phyloP scores from a whole-genome alignment of 2,113 vertebrate genomes.

The Halichoeres trimaculatus region DNA sequence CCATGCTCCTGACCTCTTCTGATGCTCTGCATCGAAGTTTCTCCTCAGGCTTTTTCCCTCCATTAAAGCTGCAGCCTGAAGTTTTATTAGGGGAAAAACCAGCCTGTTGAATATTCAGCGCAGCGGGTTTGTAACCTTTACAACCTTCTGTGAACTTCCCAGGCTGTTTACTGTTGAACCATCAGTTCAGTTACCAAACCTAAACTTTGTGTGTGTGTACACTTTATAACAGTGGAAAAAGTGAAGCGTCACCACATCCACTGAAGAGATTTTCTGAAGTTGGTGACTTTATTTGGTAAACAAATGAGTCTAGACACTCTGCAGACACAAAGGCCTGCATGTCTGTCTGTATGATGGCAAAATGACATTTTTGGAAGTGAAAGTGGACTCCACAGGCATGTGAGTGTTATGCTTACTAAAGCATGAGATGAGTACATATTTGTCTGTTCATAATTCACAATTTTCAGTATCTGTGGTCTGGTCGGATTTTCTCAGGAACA shows the following conservation, averaged over 20 bases:
- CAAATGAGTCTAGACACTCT: constrained; percentile 6
- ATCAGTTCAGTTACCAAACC: constrained; percentile 1
- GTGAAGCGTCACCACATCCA: constrained; percentile 39
- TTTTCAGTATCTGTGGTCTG: too few species aligned
- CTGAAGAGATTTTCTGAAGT: neutral
- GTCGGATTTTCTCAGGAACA: too few species aligned
- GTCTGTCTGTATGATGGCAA: neutral
- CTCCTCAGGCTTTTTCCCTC: constrained; percentile 46
- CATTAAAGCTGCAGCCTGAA: constrained; percentile 45
- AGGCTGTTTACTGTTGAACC: constrained; percentile 38
- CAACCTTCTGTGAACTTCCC: neutral
- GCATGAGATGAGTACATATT: too few species aligned
- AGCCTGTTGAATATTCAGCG: constrained; percentile 66
- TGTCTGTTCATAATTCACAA: too few species aligned
- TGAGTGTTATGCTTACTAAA: neutral
- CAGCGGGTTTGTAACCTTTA: constrained; percentile 35
- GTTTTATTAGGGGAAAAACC: constrained; percentile 68
- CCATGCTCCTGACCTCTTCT: neutral
- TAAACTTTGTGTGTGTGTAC: neutral
- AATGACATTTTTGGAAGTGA: neutral
- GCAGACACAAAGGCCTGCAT: neutral
- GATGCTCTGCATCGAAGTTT: constrained; percentile 5
- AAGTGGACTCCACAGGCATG: neutral
- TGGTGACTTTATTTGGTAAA: constrained; percentile 10
- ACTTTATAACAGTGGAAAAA: constrained; percentile 50